Evolutionary conservation across 1,140 invertebrate genomes (phyloP), one percentile per base, ranked within the genome.

Genomic region (Leptopilina clavipes): DNA sequence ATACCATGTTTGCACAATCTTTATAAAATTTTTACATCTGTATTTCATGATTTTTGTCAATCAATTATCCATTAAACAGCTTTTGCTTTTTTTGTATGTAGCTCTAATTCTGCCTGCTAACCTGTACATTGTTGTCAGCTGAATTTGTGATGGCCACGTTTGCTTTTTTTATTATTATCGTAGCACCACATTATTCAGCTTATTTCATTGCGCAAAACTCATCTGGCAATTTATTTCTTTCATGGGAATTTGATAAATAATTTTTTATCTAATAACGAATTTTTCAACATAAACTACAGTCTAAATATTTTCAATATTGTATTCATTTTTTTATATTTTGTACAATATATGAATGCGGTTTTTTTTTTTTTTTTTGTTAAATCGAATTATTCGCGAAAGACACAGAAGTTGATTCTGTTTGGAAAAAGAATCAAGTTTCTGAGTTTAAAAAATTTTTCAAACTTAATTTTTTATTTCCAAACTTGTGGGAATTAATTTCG

Each of bases 131-230:
- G 88, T 86, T 86, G 77, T 86, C 76, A 89, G 91, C 87, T 91
- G 91, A 89, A 92, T 93, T 84, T 86, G 88, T 80, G 88, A 89
- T 91, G 87, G 89, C 88, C 91, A 92, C 90, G 90, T 90, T 83
- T 83, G 44, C 76, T 81, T 87, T 83, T 52, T 40, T 40, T 40
- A 40, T 31, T 79, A 84, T 78, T 84, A 52, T 81, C 92, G 92
- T 93, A 93, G 92, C 92, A 93, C 92, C 92, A 93, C 92, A 93
- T 92, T 92, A 93, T 93, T 93, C 92, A 93, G 93, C 92, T 93
- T 91, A 86, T 88, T 77, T 80, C 86, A 88, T 81, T 85, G 78
- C 80, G 83, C 77, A 56, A 82, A 81, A 80, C 83, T 81, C 82
- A 79, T 76, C 84, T 86, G 79, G 74, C 84, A 79, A 31, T 81